phyloP scores from a whole-genome alignment of 92 coral and sea anemone genomes.

The Siderastrea siderea region DNA sequence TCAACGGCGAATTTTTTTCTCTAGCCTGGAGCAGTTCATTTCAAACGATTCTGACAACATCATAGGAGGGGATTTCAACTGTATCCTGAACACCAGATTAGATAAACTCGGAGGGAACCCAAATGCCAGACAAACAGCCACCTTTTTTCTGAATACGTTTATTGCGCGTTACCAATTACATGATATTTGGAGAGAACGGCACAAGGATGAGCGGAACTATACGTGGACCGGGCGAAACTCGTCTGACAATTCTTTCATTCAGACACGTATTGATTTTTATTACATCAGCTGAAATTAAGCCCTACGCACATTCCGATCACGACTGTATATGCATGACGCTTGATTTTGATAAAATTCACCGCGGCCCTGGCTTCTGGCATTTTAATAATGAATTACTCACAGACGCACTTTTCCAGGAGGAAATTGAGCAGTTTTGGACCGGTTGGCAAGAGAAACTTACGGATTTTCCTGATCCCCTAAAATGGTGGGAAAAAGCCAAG shows the following conservation, averaged over 20 bases:
- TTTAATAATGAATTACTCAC: neutral
- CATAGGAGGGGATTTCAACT: neutral
- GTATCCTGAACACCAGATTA: neutral
- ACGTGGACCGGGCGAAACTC: slow-evolving; percentile 36
- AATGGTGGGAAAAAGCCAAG: slow-evolving; percentile 48
- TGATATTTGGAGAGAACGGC: slow-evolving; percentile 22
- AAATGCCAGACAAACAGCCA: neutral
- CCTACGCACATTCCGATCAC: neutral
- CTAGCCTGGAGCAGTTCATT: neutral
- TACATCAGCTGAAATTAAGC: neutral
- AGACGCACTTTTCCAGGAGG: neutral
- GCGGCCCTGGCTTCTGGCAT: neutral
- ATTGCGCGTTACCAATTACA: neutral
- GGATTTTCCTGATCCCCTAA: neutral
- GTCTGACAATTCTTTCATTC: neutral
- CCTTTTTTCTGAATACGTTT: neutral
- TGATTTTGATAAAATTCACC: neutral
- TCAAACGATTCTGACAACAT: neutral
- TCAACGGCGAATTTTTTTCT: neutral
- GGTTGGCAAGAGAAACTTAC: neutral
- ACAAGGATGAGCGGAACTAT: neutral
- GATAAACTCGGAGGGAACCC: neutral
- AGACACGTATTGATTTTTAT: neutral
- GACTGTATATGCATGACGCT: neutral
- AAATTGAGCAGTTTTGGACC: neutral